Evolutionary conservation across 2,113 vertebrate species (phyloP), one percentile per base, ranked within the genome.

Genomic region (Melanerpes formicivorus): DNA sequence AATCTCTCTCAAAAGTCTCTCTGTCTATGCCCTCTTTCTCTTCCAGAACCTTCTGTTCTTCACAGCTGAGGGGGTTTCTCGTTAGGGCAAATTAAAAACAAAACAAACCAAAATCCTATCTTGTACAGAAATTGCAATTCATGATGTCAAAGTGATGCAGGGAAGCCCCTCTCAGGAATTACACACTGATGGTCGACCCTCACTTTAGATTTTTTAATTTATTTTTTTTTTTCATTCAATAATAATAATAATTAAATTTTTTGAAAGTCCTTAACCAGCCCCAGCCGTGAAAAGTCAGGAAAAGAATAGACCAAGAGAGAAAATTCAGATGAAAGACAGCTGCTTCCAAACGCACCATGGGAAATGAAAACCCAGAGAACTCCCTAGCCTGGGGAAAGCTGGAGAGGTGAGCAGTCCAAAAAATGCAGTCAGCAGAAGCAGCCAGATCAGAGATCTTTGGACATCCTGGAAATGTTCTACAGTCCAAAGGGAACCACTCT

Each of bases 371-470:
- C 12, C 40, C 90, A 86, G 92, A 96, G 84, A 96, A 94, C 93
- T 95, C 93, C 92, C 88, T 93, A 91, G 88, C 90, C 95, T 69
- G 88, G 87, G 92, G 95, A 96, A 93, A 96, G 59, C 50, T 87
- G 50, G 34, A 66, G 59, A 84, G 11, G 29, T 30, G 59, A 93
- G 80, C 44, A 87, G 88, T 91, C 83, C 37, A 94, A 96, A 93
- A 93, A 72, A 63, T 75, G 93, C 56, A 29, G 90, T 42, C 66
- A 78, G 50, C 29, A 93, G 70, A 84, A 88, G 59, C 70, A 90
- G 86, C 70, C 70, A 92, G 90, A 75, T 84, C 5, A 1, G 77
- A 87, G 59, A 84, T 59, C 34, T 40, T 18, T 72, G 58, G 55
- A 40, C 58, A 94, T 76, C 63, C 44, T 90, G 44, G 56, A 93